phyloP scores from a whole-genome alignment of 2,888 invertebrate species.

The Acholoe squamosa region DNA sequence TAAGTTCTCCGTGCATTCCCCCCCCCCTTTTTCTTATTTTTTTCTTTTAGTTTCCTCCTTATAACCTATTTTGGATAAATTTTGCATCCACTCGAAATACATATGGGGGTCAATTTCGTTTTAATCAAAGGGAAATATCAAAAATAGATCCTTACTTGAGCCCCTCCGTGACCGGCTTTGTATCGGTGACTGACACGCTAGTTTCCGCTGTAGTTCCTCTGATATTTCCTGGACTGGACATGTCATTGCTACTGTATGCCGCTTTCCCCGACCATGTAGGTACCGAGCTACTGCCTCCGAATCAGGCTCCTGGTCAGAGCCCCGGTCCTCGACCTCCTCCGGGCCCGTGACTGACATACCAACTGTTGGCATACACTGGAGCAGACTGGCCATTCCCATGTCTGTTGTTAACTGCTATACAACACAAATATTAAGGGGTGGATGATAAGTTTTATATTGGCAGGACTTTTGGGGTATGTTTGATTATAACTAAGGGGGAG shows the following conservation, averaged over 20 bases:
- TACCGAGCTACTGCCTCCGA: conserved; percentile 85
- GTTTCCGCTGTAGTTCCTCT: conserved; percentile 85
- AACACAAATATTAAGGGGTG: not conserved
- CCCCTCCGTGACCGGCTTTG: conserved; percentile 88
- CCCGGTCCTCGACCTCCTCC: conserved; percentile 69
- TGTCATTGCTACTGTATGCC: conserved; percentile 89
- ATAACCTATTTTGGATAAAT: too few species aligned
- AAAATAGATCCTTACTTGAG: conserved; percentile 52
- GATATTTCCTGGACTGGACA: conserved; percentile 87
- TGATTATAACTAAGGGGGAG: too few species aligned
- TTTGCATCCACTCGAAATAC: too few species aligned
- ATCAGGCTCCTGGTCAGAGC: conserved; percentile 85
- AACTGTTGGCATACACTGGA: conserved; percentile 19
- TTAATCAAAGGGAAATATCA: too few species aligned
- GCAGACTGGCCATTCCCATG: not conserved
- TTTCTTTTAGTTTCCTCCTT: too few species aligned
- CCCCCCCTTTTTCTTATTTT: too few species aligned
- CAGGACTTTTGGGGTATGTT: not conserved
- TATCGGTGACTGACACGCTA: conserved; percentile 82
- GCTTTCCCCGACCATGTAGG: conserved; percentile 89
- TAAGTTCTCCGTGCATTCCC: too few species aligned
- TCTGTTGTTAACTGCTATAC: not conserved
- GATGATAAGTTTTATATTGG: not conserved
- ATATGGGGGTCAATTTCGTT: too few species aligned
- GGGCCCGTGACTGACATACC: conserved; percentile 26